Evolutionary conservation across 1,140 invertebrate genomes (phyloP).

Genomic region (Delia radicum): DNA sequence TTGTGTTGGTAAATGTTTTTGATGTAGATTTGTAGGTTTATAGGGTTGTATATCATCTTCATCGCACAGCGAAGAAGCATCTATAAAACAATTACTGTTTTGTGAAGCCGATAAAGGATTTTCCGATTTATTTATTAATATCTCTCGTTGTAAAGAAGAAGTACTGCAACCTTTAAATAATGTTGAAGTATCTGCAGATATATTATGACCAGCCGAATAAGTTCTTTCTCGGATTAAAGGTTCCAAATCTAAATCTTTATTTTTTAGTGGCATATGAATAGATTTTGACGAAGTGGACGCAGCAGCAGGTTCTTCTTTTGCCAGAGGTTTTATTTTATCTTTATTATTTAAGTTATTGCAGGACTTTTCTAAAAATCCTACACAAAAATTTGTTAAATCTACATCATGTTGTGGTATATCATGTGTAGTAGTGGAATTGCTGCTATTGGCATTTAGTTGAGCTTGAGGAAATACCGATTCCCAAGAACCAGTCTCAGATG

Average conservation of each 20-base stretch:
- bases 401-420: conserved; percentile 16
- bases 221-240: conserved; percentile 25
- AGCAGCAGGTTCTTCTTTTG: not conserved
- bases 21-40: conserved; percentile 31
- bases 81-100: conserved; percentile 66
- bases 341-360: too few relatives aligned
- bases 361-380: conserved; percentile 25
- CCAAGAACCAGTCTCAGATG: conserved; percentile 64
- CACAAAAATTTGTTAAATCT: conserved; percentile 27
- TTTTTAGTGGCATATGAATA: not conserved
- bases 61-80: conserved; percentile 70
- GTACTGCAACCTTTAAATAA: conserved; percentile 39
- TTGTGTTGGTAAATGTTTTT: not conserved
- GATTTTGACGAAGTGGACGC: not conserved
- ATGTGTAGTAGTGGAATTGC: not conserved
- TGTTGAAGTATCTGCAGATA: conserved; percentile 27
- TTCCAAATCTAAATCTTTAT: conserved; percentile 14
- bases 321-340: not conserved
- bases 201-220: conserved; percentile 19
- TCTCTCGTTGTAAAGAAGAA: conserved; percentile 43
- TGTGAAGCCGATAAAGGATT: conserved; percentile 40
- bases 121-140: conserved; percentile 39
- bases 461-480: conserved; percentile 60
- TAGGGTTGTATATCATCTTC: conserved; percentile 59
- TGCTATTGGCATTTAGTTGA: not conserved